Base-by-base conservation (phyloP, 2,797 vertebrate species). In the Argya squamiceps region DNA sequence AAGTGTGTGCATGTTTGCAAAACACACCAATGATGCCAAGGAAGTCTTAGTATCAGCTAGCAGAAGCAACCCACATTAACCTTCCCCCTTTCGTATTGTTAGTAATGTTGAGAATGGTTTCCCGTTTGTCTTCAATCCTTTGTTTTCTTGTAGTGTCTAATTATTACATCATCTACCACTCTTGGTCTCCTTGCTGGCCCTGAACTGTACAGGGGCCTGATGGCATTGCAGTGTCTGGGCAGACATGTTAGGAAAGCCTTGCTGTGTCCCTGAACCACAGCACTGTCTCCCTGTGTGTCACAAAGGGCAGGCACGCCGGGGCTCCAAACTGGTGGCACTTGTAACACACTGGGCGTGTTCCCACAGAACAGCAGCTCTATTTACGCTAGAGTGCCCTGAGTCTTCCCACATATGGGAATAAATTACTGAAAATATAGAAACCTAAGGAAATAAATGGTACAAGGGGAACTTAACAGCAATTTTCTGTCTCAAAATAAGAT, bases 301-400 rank as follows among this genome's bases (percentile, higher is more conserved):
- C 34, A 36, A 60, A 47, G 15, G 18, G 15, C 15, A 11, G 6
- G 18, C 26, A 46, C 1, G 1, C n/a, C 0, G 0, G 6, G 17
- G 26, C 16, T n/a, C 29, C 46, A 16, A 30, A 41, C 24, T 1
- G 5, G 30, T n/a, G 32, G 41, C 47, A 68, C 34, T 36, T 68
- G 18, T 27, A 47, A 75, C 10, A 27, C 9, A 2, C 18, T 55
- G 47, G 5, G 26, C 5, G 5, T 60, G 22, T 36, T 75, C 26
- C 30, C 12, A 68, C 22, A 27, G 36, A 49, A 23, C 11, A 47
- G 34, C 7, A 36, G 10, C 55, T 55, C 55, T 32, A 6, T 26
- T 62, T 60, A 41, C 1, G 1, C 12, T 15, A 17, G 22, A 75
- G 9, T 29, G 16, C 6, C 55, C 41, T 37, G 34, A 68, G 11